Evolutionary conservation across 1,140 invertebrate genomes (phyloP).

Genomic region (Monochamus saltuarius): DNA sequence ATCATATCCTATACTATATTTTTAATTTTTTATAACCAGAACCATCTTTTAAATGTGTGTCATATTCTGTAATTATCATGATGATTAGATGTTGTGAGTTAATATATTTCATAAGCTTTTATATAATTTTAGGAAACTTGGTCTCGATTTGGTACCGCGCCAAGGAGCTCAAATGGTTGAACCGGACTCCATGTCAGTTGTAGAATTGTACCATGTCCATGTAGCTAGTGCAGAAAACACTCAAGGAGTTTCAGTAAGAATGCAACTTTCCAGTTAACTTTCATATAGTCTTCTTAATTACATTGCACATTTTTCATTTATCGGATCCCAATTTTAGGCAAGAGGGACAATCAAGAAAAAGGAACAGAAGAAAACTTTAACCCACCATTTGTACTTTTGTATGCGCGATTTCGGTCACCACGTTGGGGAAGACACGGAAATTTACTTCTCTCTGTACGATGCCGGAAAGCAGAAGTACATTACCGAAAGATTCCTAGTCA

Average conservation of each 20-base stretch:
- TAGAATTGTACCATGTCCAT: conserved; percentile 86
- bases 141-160: conserved; percentile 86
- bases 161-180: conserved; percentile 85
- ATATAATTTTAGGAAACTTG: conserved; percentile 78
- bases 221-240: conserved; percentile 78
- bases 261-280: neutral
- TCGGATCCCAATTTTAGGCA: conserved; percentile 29
- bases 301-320: neutral
- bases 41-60: too few species aligned
- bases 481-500: conserved; percentile 85
- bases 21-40: too few species aligned
- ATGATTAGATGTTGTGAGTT: too few species aligned
- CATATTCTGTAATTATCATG: too few species aligned
- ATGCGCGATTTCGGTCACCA: conserved; percentile 86
- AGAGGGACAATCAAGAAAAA: conserved; percentile 54
- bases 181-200: conserved; percentile 81
- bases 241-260: conserved; percentile 70
- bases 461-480: conserved; percentile 68
- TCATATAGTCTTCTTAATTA: neutral
- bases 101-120: conserved; percentile 12
- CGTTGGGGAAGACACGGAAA: conserved; percentile 84
- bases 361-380: conserved; percentile 67
- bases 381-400: conserved; percentile 83
- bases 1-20: too few species aligned
- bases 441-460: conserved; percentile 86